Evolutionary conservation across 2,113 vertebrate species (phyloP), one percentile per base, ranked within the genome.

Genomic region (Anas platyrhynchos): DNA sequence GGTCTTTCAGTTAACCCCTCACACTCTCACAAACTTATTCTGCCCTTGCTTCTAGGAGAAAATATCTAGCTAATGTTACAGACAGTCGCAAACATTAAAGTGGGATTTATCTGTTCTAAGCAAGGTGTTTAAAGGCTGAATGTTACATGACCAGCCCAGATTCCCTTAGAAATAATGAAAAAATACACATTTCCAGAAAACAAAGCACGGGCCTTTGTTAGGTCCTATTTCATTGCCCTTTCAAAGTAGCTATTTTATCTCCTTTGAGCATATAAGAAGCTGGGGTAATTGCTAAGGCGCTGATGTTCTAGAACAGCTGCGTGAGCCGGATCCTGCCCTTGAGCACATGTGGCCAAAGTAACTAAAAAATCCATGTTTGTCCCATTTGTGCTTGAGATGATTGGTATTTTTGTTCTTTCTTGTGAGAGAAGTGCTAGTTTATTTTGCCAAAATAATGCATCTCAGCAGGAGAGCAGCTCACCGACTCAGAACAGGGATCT

Each of bases 1-100:
- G 29, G 29, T 38, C 34, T 88, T 91, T 87, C 48, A 82, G 48
- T 89, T 94, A 95, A 96, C 52, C 21, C 75, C 29, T 88, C n/a
- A 48, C 15, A 56, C 9, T 66, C 67, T 86, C 43, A 65, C 10
- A 84, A 88, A 88, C 4, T 61, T 78, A 0, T 3, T 36, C n/a
- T 63, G 43, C 31, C 9, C 48, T 88, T 38, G 8, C 56, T 88
- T 86, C 73, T 61, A 75, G 52, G 8, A 48, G n/a, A 74, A 88
- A 54, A 20, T 9, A 31, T 27, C 8, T 23, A 65, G 26, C 58
- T 90, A 43, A 43, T 43, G 10, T 83, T 80, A 66, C 38, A 67
- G 59, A 67, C 23, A 21, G 46, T 52, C 46, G 75, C 41, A 66
- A 80, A 83, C 21, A 48, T 62, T 69, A 15, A 68, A 93, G 44